Evolutionary conservation across 2,113 vertebrate species (phyloP).

Genomic region (Jacana jacana): DNA sequence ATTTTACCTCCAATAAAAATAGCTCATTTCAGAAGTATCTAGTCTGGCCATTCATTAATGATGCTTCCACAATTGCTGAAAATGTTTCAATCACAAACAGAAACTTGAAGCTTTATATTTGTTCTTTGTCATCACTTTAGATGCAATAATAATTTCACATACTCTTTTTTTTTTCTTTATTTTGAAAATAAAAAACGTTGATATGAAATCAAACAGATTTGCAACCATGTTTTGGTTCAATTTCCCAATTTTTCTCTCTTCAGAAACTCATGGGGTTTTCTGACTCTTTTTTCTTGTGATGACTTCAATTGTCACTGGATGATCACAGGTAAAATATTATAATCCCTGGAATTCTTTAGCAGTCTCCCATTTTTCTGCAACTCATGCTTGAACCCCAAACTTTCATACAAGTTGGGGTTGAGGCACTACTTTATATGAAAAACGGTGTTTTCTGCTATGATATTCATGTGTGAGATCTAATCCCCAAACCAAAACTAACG

Average conservation of each 20-base stretch:
- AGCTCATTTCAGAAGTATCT: neutral
- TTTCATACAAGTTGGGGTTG: neutral
- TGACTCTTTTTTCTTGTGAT: neutral
- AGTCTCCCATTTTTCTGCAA: neutral
- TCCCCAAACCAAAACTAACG: neutral
- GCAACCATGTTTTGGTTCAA: neutral
- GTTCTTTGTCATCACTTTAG: neutral
- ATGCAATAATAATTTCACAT: neutral
- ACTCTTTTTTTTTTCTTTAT: neutral
- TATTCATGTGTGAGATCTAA: neutral
- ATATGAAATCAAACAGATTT: neutral
- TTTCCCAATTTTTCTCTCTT: neutral
- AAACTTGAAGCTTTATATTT: neutral
- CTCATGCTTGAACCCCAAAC: neutral
- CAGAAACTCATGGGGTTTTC: neutral
- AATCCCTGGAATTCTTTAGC: neutral
- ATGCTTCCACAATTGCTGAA: neutral
- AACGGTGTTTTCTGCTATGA: neutral
- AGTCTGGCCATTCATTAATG: neutral
- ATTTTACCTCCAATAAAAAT: neutral
- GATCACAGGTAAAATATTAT: neutral
- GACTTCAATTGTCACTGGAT: neutral
- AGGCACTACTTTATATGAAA: neutral
- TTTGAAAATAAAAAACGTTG: neutral
- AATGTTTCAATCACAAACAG: neutral